A percentile compares a stretch with the other conserved stretches of the same genome.
Conservation (phyloP, 2,888 invertebrate genomes). For the Octodonta nipae region DNA sequence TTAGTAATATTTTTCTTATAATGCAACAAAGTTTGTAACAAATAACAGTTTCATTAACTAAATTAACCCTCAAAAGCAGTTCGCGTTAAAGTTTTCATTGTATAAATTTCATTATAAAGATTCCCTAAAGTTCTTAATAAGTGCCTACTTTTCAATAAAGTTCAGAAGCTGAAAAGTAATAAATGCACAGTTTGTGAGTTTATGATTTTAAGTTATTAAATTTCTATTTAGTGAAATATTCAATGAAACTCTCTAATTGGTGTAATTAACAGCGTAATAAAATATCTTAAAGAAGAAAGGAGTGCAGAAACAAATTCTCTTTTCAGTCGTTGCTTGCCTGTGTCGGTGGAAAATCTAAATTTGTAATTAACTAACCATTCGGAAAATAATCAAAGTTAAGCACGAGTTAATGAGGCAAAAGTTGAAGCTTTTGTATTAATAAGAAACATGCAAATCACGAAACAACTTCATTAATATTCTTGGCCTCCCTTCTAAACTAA, state of each 20-base stretch:
- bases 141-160: too few relatives aligned
- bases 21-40: too few relatives aligned
- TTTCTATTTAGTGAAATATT: constrained; percentile 25
- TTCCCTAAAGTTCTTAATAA: too few relatives aligned
- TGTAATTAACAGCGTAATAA: constrained; percentile 28
- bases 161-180: constrained; percentile 8
- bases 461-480: constrained; percentile 35
- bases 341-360: constrained; percentile 21
- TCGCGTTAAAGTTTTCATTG: too few relatives aligned
- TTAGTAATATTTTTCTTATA: too few relatives aligned
- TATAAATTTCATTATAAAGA: too few relatives aligned
- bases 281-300: constrained; percentile 28
- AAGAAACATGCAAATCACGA: constrained; percentile 33
- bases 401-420: constrained; percentile 31
- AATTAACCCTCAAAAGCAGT: too few relatives aligned
- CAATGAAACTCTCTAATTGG: constrained; percentile 23
- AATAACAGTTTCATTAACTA: too few relatives aligned
- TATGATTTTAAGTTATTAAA: constrained; percentile 29
- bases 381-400: constrained; percentile 35
- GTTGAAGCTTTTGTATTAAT: constrained; percentile 26
- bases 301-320: constrained; percentile 14
- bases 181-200: constrained; percentile 19
- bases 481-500: constrained; percentile 24
- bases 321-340: constrained; percentile 7
- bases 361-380: constrained; percentile 36